Conservation (phyloP, 2,888 invertebrate species). For the Eremobia ochroleuca region DNA sequence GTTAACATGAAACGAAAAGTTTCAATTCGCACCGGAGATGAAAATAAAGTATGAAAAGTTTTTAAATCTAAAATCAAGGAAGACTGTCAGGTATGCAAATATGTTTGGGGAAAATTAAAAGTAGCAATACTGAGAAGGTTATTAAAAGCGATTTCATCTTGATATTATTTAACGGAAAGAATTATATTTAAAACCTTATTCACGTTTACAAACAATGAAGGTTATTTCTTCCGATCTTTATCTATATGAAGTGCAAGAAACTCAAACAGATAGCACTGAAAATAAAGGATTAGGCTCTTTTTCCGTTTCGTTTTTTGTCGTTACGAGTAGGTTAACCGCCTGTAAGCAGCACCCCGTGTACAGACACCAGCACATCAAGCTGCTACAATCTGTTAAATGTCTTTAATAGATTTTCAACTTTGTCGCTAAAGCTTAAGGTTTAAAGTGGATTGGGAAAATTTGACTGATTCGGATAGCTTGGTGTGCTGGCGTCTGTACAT, state of each 20-base stretch:
- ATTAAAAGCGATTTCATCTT: conserved; percentile 4
- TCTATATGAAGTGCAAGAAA: conserved; percentile 1
- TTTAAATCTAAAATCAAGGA: conserved; percentile 54
- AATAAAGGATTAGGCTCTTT: conserved; percentile 21
- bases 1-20: conserved; percentile 52
- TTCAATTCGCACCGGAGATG: conserved; percentile 23
- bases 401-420: no score
- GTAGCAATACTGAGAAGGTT: conserved; percentile 20
- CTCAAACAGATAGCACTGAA: conserved; percentile 3
- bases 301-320: conserved; percentile 44
- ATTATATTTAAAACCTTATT: neutral
- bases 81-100: conserved; percentile 54
- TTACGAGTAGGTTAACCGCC: conserved; percentile 37
- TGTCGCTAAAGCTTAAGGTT: no score
- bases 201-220: neutral
- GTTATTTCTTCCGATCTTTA: neutral
- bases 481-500: no score
- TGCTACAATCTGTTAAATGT: no score
- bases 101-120: conserved; percentile 44
- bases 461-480: no score
- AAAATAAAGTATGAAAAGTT: conserved; percentile 54
- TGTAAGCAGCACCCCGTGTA: conserved; percentile 22
- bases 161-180: neutral
- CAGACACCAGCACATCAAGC: no score
- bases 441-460: no score